Percentiles rank a stretch among this genome's conserved stretches.
These are phyloP conservation scores for Ophiothrix spiculata DNA, from an alignment of 35 echinoderm and acorn worm species.

Conservation along the genomic window DNA sequence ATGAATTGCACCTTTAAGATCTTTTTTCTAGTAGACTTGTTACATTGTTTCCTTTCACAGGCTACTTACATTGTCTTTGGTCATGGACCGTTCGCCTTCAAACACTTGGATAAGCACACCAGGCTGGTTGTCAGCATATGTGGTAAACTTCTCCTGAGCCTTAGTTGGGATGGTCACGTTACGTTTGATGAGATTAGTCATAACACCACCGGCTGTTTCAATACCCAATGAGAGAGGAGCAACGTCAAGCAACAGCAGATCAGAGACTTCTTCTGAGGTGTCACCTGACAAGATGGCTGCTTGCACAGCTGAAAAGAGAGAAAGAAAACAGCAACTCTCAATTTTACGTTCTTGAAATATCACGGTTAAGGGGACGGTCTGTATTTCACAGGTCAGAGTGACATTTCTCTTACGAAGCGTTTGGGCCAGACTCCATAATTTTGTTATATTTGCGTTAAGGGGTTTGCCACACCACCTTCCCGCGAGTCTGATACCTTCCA, in stretches of 20 bases:
- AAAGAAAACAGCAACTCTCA: conserved; percentile 49
- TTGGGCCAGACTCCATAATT: no score
- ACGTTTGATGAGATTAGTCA: conserved; percentile 83
- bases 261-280: conserved; percentile 50
- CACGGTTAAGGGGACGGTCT: no score
- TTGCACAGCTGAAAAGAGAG: conserved; percentile 87
- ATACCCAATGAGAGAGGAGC: conserved; percentile 83
- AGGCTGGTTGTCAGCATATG: conserved; percentile 87
- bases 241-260: conserved; percentile 69
- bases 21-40: no score
- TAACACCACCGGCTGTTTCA: conserved; percentile 94
- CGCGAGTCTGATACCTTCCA: no score
- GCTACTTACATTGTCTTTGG: conserved; percentile 93
- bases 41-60: no score
- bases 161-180: conserved; percentile 82
- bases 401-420: no score
- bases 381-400: no score
- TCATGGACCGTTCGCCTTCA: conserved; percentile 86
- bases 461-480: no score
- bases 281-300: conserved; percentile 92
- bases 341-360: conserved; percentile 27
- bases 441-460: no score
- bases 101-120: conserved; percentile 81
- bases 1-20: no score
- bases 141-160: conserved; percentile 62